Evolutionary conservation across 2,113 vertebrate species (phyloP), one percentile per base, ranked within the genome.

Genomic region (Gallinago undulata): DNA sequence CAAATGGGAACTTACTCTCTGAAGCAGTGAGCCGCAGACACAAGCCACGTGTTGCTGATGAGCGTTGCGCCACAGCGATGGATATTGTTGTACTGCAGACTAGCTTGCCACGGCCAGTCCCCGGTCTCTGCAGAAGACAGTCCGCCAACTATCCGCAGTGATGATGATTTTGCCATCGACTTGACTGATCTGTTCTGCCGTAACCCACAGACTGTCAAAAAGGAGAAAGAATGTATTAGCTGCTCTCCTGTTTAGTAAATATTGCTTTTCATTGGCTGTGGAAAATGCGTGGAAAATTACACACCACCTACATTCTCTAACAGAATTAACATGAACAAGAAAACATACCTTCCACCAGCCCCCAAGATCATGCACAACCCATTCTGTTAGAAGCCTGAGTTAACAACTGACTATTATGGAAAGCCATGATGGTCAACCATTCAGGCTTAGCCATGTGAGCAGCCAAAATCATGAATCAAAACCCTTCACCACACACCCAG

Each of bases 71-170:
- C 99, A 13, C 99, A 99, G 72, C 97, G 98, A 45, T 99, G 99
- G 22, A 98, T 89, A 2, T 35, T 79, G 24, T 98, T 98, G 72
- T 97, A 72, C 47, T 98, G 99, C 70, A 99, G 96, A 90, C 99
- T 99, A 83, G 98, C 98, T 95, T 99, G 99, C 99, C 99, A 99
- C 0, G 99, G 99, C 97, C 98, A 99, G 90, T 99, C 98, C 9
- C 98, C 99, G 0, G 95, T 95, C 27, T 97, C 84, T 1, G 99
- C 97, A 16, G 89, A 83, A 28, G 98, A 94, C 92, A 96, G 72
- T 22, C 99, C 99, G 0, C 99, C 99, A 5, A 98, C 98, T 48
- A 99, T 98, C 73, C 99, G 63, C 80, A 96, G 11, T 0, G 93
- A 94, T 30, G 93, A 76, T 30, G 62, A 93, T 94, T 93, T 91